phyloP scores from a whole-genome alignment of 2,888 invertebrate genomes.

The Conchocele bisecta region DNA sequence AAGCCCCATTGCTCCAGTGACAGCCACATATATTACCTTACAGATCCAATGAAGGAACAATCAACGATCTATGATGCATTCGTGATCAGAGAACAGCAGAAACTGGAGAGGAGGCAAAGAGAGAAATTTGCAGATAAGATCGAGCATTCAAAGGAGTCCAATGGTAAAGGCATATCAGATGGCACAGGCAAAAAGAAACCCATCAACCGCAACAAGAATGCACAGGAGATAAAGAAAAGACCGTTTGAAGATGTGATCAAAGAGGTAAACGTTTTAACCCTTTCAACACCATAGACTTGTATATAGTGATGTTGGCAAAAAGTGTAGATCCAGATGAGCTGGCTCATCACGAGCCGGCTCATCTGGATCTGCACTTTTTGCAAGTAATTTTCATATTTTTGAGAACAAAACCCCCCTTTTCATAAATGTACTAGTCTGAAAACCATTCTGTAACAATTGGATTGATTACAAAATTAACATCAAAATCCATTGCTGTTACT shows the following conservation, averaged over 20 bases:
- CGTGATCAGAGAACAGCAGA: conserved; percentile 66
- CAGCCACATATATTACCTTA: conserved; percentile 40
- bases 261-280: conserved; percentile 26
- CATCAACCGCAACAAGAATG: conserved; percentile 26
- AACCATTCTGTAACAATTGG: too few species aligned
- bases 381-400: too few species aligned
- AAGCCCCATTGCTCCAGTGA: too few species aligned
- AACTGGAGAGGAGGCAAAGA: conserved; percentile 59
- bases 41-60: conserved; percentile 79
- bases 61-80: conserved; percentile 81
- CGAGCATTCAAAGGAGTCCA: conserved; percentile 39
- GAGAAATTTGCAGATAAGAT: conserved; percentile 62
- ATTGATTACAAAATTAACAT: too few species aligned
- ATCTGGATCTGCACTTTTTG: background rate
- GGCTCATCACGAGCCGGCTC: background rate
- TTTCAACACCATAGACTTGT: background rate
- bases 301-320: background rate
- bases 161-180: conserved; percentile 50
- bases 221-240: conserved; percentile 45
- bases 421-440: too few species aligned
- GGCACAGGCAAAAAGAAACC: conserved; percentile 49
- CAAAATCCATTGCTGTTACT: too few species aligned
- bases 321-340: conserved; percentile 7
- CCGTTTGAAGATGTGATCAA: conserved; percentile 55
- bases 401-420: too few species aligned